Percentiles rank a stretch among this genome's conserved stretches.
Conservation (phyloP, 2,888 invertebrate genomes). For the Lasioglossum marginatum region DNA sequence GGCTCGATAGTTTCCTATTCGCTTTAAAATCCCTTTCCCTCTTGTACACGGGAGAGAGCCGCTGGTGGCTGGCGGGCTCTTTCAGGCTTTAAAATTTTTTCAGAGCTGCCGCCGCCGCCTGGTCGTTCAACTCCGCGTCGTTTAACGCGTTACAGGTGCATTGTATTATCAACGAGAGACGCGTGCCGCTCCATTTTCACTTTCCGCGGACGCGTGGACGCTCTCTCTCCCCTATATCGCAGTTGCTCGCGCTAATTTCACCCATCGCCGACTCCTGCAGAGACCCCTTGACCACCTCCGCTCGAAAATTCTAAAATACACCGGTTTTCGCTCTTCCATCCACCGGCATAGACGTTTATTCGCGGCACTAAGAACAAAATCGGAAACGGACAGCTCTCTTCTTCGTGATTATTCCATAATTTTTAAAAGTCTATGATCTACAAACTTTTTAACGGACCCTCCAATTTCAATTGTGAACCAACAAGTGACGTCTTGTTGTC, state of each 20-base stretch:
- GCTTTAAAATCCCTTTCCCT: constrained; percentile 58
- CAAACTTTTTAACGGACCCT: too few species aligned
- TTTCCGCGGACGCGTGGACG: constrained; percentile 38
- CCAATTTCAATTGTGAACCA: too few species aligned
- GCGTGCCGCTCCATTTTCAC: constrained; percentile 45
- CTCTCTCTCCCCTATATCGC: background rate
- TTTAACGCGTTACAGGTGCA: constrained; percentile 52
- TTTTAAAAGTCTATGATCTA: too few species aligned
- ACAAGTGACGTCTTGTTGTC: too few species aligned
- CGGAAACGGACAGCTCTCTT: background rate
- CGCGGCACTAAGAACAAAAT: background rate
- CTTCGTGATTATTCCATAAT: background rate
- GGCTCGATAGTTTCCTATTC: constrained; percentile 51
- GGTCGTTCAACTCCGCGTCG: constrained; percentile 34
- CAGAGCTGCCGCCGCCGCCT: background rate
- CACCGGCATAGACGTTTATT: background rate
- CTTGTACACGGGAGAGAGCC: background rate
- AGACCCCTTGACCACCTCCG: background rate
- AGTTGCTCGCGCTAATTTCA: constrained; percentile 1
- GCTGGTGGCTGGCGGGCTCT: constrained; percentile 18
- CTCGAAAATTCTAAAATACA: background rate
- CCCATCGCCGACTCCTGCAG: background rate
- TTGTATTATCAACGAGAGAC: constrained; percentile 40
- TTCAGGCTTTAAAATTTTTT: constrained; percentile 44
- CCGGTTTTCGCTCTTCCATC: background rate